Base-by-base conservation (phyloP, 2,797 vertebrate genomes). In the Hoplostethus atlanticus region DNA sequence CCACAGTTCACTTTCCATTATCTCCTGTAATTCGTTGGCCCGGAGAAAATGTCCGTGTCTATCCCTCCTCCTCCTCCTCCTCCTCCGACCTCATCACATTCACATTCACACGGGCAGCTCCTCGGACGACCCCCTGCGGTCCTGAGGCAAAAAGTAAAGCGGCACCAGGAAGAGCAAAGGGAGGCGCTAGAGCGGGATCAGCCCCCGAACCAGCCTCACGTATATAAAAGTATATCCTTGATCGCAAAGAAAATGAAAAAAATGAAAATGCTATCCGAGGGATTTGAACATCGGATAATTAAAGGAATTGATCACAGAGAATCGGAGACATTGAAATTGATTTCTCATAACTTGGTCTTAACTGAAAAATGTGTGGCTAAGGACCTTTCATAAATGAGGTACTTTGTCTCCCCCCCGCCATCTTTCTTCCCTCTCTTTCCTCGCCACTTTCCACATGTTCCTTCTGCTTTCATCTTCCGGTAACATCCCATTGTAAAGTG, bases 241-340 rank as follows among this genome's bases (percentile, higher is more conserved):
- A 68, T 76, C 80, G 50, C 44, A 68, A 36, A 79, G 68, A 62
- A 76, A 50, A 25, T 40, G 17, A 1, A 50, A 42, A 52, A 64
- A 65, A 34, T 21, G 1, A n/a, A 72, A 79, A 74, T 53, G 11
- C 79, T 71, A 83, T 77, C 60, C 68, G 36, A 64, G 59, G 61
- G 60, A 40, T 73, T 15, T 34, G 63, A 5, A 53, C 65, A 30
- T 73, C 1, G 28, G 64, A 74, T 86, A 67, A 85, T 85, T 84
- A 70, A 76, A 76, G 79, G 63, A 82, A 84, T 78, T 68, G 76
- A 85, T 84, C 74, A 68, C 60, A 64, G 54, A 65, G 34, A 57
- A 57, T 71, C 64, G 50, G 51, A 72, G 71, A 75, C 69, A 64
- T 79, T 77, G 74, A 75, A 69, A 80, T 74, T 52, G 56, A 79